Evolutionary conservation across 2,797 vertebrate species (phyloP).

Genomic region (Neomorphus geoffroyi): DNA sequence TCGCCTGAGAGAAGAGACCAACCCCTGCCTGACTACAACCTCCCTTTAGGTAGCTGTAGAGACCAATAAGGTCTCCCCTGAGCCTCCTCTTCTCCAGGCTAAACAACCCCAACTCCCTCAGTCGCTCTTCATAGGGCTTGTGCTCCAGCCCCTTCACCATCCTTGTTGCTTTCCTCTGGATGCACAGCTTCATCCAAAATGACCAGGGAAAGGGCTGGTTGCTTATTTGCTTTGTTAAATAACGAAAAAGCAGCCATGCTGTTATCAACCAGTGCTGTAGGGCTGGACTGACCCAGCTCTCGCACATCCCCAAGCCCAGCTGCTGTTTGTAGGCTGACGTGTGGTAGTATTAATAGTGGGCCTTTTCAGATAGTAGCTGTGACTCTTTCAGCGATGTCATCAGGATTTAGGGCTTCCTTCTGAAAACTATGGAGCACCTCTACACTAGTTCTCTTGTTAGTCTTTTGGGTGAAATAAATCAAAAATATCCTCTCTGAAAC

Average conservation of each 20-base stretch:
- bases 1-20: too few relatives aligned
- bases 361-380: background rate
- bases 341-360: background rate
- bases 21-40: too few relatives aligned
- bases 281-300: background rate
- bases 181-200: background rate
- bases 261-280: background rate
- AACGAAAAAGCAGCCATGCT: background rate
- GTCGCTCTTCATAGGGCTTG: too few relatives aligned
- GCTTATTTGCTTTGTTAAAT: background rate
- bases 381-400: fast-evolving
- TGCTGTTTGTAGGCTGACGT: background rate
- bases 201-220: background rate
- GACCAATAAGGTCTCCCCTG: too few relatives aligned
- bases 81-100: too few relatives aligned
- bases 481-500: background rate
- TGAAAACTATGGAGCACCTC: background rate
- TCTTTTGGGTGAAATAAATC: background rate
- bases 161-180: too few relatives aligned
- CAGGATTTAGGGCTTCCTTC: background rate
- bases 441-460: background rate
- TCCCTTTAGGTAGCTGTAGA: too few relatives aligned
- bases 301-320: background rate
- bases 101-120: too few relatives aligned
- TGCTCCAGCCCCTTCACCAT: too few relatives aligned